Percentiles rank a stretch among this genome's conserved stretches.
Conservation (phyloP, 2,888 invertebrate species). For the Eubasilissa splendida region DNA sequence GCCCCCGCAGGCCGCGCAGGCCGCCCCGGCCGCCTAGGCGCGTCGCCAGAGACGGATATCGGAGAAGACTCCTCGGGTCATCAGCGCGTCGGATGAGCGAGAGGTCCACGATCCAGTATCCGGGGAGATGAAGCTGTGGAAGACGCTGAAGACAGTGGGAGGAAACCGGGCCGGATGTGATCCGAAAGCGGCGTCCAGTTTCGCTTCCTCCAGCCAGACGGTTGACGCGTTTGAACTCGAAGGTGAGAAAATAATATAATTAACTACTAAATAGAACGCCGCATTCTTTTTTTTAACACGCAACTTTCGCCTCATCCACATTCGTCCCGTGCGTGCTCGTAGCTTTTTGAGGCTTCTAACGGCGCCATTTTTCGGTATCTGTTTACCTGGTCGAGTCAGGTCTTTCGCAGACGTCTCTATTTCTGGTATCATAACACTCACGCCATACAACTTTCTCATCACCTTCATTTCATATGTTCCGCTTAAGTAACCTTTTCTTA, state of each 20-base stretch:
- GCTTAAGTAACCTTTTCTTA: no score
- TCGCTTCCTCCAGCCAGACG: slow-evolving; percentile 43
- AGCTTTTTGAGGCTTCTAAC: no score
- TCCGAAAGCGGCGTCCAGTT: slow-evolving; percentile 32
- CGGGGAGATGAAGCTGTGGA: slow-evolving; percentile 56
- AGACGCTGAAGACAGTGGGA: slow-evolving; percentile 52
- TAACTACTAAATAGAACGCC: background rate
- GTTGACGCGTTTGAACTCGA: slow-evolving; percentile 54
- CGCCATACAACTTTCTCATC: no score
- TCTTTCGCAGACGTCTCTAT: no score
- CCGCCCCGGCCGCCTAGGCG: background rate
- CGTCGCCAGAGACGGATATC: slow-evolving; percentile 19
- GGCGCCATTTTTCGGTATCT: no score
- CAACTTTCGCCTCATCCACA: no score
- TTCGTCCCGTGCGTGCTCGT: no score
- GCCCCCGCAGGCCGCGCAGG: background rate
- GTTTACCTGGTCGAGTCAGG: no score
- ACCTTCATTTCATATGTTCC: no score
- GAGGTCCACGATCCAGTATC: slow-evolving; percentile 2
- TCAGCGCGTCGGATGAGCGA: slow-evolving; percentile 22
- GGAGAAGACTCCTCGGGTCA: slow-evolving; percentile 20
- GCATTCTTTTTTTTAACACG: no score
- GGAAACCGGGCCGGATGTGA: slow-evolving; percentile 42
- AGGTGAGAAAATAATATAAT: slow-evolving; percentile 44
- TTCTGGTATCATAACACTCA: no score